Base-by-base conservation (phyloP, 2,797 vertebrate species). In the Coendou prehensilis region DNA sequence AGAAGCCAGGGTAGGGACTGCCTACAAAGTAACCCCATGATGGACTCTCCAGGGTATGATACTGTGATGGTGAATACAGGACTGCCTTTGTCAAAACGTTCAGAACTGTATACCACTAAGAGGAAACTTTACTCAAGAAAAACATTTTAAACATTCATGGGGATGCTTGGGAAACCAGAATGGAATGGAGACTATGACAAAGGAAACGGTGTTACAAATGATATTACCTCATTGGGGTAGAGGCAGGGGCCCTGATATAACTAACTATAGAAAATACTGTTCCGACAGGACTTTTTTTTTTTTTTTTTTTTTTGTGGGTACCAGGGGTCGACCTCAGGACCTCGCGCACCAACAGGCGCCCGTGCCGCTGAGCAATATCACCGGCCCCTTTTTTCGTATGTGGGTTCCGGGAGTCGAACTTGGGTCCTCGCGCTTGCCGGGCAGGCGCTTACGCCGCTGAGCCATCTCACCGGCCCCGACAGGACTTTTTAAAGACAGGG, bases 161-260 rank as follows among this genome's bases (percentile, higher is more conserved):
- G 47, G 28, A 64, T 33, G n/a, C 80, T 7, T 11, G n/a, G 59
- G 33, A 26, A 81, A n/a, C 73, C 37, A 61, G 30, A 45, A 71
- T 18, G 67, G 33, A 94, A 54, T 45, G 56, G 1, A 93, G 45
- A 90, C 67, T 67, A 33, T n/a, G 47, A 89, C 54, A 83, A 93
- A 93, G 56, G n/a, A 85, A 95, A 67, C n/a, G 81, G 41, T 59
- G 30, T 85, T 71, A 81, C 20, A 64, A 87, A 87, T 56, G 52
- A 76, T 33, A 82, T 13, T 63, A 61, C n/a, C 50, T 78, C n/a
- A 82, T 22, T 30, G 28, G 22, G 47, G n/a, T 13, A 23, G 47
- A 4, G 50, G 15, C 22, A 47, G 71, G 52, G 17, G 85, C 52
- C n/a, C 10, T 50, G 37, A 47, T 11, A 88, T 57, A 50, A 71